phyloP scores from a whole-genome alignment of 53 echinoderm and acorn worm species.

The Henricia sp. region DNA sequence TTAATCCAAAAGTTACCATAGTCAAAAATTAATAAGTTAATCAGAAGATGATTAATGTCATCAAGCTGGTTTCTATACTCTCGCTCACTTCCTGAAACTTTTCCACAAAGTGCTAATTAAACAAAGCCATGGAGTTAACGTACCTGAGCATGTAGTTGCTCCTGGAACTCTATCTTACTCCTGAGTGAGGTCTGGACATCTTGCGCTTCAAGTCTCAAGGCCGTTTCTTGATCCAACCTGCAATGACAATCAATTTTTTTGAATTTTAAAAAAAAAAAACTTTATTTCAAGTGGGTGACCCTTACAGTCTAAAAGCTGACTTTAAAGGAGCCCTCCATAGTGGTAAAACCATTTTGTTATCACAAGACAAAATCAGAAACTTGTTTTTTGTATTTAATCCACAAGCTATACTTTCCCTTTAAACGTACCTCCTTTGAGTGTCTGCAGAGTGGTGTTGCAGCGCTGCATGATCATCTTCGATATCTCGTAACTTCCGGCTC shows the following conservation, averaged over 20 bases:
- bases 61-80: no score
- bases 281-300: no score
- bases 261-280: not conserved
- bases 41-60: no score
- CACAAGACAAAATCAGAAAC: not conserved
- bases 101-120: no score
- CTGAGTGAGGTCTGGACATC: conserved; percentile 72
- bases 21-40: no score
- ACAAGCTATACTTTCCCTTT: not conserved
- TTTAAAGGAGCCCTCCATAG: no score
- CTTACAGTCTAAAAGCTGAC: no score
- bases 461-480: conserved; percentile 76
- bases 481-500: conserved; percentile 72
- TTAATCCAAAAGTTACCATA: no score
- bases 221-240: conserved; percentile 86
- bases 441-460: conserved; percentile 76
- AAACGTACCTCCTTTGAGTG: conserved; percentile 71
- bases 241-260: not conserved
- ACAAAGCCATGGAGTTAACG: not conserved
- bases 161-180: conserved; percentile 84
- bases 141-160: conserved; percentile 85
- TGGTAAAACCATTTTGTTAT: no score
- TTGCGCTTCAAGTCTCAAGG: conserved; percentile 81
- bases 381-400: not conserved
- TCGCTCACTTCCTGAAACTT: no score